Base-by-base conservation (phyloP, 2,888 invertebrate genomes). In the Pyrochroa serraticornis region DNA sequence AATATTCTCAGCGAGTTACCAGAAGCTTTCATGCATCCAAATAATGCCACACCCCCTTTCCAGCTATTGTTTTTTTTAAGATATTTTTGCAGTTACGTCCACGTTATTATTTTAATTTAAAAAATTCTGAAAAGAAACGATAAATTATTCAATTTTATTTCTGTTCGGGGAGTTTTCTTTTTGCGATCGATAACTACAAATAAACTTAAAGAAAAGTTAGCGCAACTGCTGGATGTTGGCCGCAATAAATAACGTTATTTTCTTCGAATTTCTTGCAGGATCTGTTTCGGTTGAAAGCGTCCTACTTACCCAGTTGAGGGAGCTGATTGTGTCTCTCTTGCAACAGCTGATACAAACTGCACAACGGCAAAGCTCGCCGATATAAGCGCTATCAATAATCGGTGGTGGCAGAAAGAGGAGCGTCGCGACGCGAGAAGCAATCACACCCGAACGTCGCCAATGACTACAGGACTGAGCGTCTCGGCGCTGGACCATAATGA, bases 401-500 rank as follows among this genome's bases (percentile, higher is more conserved):
- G 22, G 22, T 41, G 60, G 44, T 50, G 36, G 50, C 13, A 37
- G 34, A 47, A 43, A 37, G 14, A 47, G 9, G 48, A 50, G 49
- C 60, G 59, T 45, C 62, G 59, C 60, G 63, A 49, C 59, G 61
- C 63, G 58, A 63, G 62, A 64, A 61, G 65, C 69, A 66, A 64
- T 62, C 67, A 47, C 64, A 52, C 54, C 64, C 60, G 62, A 67
- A 67, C 70, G 70, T 71, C 71, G 69, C 64, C 69, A 67, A 69
- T 68, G 68, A 72, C 72, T 72, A 70, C 71, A 63, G 66, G 59
- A 59, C 60, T 56, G 59, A 69, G 65, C 70, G 68, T 69, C 68
- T 60, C 65, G 69, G 67, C 62, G 69, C 64, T 64, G 64, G 64
- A 64, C 64, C 64, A 64, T 59, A 62, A 64, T 62, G 56, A 47